Evolutionary conservation across 37 sponge, comb jelly and placozoan genomes (phyloP).

Genomic region (Agelas oroides): DNA sequence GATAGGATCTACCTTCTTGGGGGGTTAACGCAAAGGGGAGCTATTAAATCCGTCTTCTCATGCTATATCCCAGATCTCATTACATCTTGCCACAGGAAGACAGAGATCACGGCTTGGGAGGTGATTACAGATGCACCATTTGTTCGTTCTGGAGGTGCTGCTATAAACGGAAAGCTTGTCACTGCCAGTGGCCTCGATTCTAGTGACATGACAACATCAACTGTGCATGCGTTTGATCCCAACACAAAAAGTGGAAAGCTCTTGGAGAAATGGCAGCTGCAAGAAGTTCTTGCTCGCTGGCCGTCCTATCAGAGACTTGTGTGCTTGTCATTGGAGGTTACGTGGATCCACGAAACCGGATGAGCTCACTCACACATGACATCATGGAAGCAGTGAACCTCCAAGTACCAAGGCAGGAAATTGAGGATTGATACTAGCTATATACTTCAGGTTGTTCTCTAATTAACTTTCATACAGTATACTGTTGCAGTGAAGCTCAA

Average conservation of each 20-base stretch:
- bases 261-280: constrained; percentile 30
- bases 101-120: constrained; percentile 1
- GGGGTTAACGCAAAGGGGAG: constrained; percentile 13
- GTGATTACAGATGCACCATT: constrained; percentile 9
- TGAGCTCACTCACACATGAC: constrained; percentile 15
- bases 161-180: constrained; percentile 24
- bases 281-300: constrained; percentile 39
- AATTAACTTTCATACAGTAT: no score
- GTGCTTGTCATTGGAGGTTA: constrained; percentile 27
- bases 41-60: constrained; percentile 21
- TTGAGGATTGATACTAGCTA: background rate
- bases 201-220: background rate
- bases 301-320: background rate
- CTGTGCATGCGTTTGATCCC: constrained; percentile 18
- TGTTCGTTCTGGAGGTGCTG: constrained; percentile 7
- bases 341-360: background rate
- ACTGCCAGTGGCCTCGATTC: constrained; percentile 20
- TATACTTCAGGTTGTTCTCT: background rate
- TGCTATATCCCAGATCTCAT: constrained; percentile 18
- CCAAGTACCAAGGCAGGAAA: background rate
- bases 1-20: constrained; percentile 21
- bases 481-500: no score
- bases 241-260: background rate
- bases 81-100: background rate
- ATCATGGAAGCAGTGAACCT: constrained; percentile 17